Evolutionary conservation across 2,888 invertebrate genomes (phyloP), one percentile per base, ranked within the genome.

Genomic region (Helleia helle): DNA sequence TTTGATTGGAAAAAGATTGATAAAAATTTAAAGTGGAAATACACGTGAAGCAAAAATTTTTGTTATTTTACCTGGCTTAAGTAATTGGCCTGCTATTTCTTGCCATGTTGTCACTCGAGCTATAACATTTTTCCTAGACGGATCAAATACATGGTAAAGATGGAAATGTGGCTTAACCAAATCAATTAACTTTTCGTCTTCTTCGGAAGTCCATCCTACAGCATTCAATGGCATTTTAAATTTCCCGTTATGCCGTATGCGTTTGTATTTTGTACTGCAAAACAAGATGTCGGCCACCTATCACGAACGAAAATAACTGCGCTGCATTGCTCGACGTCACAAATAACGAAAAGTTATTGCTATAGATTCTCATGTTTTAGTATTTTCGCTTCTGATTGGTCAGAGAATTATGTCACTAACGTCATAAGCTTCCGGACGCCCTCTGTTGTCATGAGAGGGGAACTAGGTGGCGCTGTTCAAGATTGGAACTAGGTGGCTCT

Each of bases 231-330:
- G 72, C 83, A 83, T 34, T 62, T 54, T 53, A 51, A 50, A 47
- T 42, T 52, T 22, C 52, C 48, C 47, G 58, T n/a, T n/a, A n/a
- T n/a, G n/a, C n/a, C n/a, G n/a, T n/a, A n/a, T n/a, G n/a, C n/a
- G n/a, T 44, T 46, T 54, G 45, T 50, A 40, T 50, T 49, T 49
- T 59, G 59, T 49, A 50, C 47, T 53, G 54, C 55, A 54, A 69
- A 69, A 72, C 80, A 83, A 83, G 71, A 81, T 83, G 81, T 79
- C 79, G 57, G 65, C 71, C 59, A 55, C 79, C 79, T 76, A 79
- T 77, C 79, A 72, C 65, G 60, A 65, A 65, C 67, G 64, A 62
- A 76, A 72, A 76, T 75, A 75, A 62, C 56, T 65, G 68, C 68
- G 70, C 71, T 71, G 75, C 70, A 73, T 73, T 67, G 67, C 66